Conservation (phyloP, 2,888 invertebrate genomes). For the Stratiomys singularior region DNA sequence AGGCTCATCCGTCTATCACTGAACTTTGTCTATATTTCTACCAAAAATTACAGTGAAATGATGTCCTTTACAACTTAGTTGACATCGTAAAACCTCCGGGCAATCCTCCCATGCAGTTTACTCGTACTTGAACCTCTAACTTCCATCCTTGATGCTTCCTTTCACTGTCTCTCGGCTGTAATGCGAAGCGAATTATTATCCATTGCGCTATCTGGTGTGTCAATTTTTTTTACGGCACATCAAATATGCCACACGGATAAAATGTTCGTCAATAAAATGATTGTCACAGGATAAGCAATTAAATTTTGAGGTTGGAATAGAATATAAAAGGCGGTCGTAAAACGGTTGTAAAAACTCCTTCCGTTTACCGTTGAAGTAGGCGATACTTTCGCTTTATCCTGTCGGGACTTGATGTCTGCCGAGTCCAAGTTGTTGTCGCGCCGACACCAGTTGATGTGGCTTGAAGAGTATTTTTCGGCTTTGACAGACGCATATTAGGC, state of each 20-base stretch:
- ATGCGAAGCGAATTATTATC: constrained; percentile 9
- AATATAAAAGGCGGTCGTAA: constrained; percentile 64
- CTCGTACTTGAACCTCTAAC: not conserved
- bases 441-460: constrained; percentile 1
- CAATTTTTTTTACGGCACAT: constrained; percentile 52
- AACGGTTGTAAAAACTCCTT: constrained; percentile 61
- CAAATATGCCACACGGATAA: constrained; percentile 53
- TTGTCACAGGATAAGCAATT: constrained; percentile 67
- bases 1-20: constrained; percentile 17
- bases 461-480: not conserved
- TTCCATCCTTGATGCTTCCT: not conserved
- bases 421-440: not conserved
- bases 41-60: not conserved
- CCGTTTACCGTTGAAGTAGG: constrained; percentile 12
- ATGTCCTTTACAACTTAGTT: not conserved
- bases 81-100: not conserved
- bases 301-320: constrained; percentile 63
- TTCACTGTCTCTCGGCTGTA: not conserved
- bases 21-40: constrained; percentile 34
- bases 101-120: not conserved
- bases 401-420: not conserved
- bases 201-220: constrained; percentile 47
- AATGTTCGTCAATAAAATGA: constrained; percentile 60
- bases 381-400: too few relatives aligned
- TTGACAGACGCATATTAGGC: not conserved